Percentiles rank a stretch among this genome's conserved stretches.
These are phyloP conservation scores for Caenorhabditis macrosperma DNA, from an alignment of 2,888 invertebrate species.

Conservation along the genomic window DNA sequence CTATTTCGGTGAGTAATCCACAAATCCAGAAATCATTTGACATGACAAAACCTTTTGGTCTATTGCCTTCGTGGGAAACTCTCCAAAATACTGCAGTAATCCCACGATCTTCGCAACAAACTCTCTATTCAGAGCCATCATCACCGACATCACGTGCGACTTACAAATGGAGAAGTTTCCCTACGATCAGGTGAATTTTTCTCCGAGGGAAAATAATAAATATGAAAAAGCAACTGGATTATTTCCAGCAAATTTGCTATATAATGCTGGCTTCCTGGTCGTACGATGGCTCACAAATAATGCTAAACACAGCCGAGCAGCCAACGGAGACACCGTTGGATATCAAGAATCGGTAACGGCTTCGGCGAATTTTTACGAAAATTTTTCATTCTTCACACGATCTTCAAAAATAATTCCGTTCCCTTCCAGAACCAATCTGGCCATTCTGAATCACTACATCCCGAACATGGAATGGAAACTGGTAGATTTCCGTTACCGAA, in stretches of 20 bases:
- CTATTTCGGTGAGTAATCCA: constrained; percentile 64
- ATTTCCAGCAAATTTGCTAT: constrained; percentile 76
- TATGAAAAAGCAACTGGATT: neutral
- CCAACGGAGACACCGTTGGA: constrained; percentile 66
- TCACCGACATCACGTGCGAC: constrained; percentile 79
- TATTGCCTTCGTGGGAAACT: neutral
- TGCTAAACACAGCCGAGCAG: constrained; percentile 71
- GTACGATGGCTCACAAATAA: constrained; percentile 77
- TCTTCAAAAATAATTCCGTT: neutral
- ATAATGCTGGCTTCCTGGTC: constrained; percentile 80
- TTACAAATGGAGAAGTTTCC: constrained; percentile 76
- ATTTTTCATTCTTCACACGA: neutral
- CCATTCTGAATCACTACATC: constrained; percentile 77
- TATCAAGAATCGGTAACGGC: constrained; percentile 54
- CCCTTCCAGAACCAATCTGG: constrained; percentile 67
- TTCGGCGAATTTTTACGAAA: neutral
- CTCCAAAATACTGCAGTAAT: neutral
- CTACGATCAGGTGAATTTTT: constrained; percentile 72
- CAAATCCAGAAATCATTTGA: no score
- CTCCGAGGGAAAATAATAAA: neutral
- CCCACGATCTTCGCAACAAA: neutral
- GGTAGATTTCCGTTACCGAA: constrained; percentile 74
- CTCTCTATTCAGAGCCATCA: constrained; percentile 71
- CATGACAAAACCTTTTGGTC: no score
- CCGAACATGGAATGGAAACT: constrained; percentile 80